phyloP scores from a whole-genome alignment of 2,797 vertebrate species.

The Enteromius thamalakanensis region DNA sequence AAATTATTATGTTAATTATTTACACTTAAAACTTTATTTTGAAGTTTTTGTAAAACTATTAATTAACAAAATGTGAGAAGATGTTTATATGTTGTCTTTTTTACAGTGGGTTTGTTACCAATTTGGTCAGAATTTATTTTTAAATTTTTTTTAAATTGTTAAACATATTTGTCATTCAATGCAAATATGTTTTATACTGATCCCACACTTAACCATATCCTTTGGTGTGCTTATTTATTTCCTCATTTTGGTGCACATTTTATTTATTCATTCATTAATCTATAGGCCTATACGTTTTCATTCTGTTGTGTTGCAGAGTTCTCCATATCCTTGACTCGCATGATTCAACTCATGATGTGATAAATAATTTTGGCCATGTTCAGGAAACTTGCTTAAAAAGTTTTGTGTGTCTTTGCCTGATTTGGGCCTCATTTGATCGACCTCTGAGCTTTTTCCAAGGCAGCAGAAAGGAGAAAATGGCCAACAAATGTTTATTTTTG shows the following conservation, averaged over 20 bases:
- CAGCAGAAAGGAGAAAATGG: conserved; percentile 39
- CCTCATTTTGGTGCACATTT: not conserved
- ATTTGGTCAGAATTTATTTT: not conserved
- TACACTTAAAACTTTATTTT: too few relatives aligned
- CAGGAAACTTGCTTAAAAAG: not conserved
- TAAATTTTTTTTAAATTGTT: not conserved
- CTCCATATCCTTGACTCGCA: not conserved
- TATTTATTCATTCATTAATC: not conserved
- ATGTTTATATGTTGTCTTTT: not conserved
- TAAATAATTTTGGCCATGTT: not conserved
- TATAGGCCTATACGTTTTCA: not conserved
- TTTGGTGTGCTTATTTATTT: not conserved
- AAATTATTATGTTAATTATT: not conserved
- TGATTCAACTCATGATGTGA: not conserved
- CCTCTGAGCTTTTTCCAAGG: conserved; percentile 35
- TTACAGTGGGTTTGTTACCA: not conserved
- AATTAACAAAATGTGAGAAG: not conserved
- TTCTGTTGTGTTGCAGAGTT: not conserved
- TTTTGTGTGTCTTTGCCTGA: conserved; percentile 1
- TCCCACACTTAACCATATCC: not conserved
- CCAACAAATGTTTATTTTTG: conserved; percentile 61
- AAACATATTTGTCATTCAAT: not conserved
- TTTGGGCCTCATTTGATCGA: conserved; percentile 25
- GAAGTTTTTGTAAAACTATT: too few relatives aligned
- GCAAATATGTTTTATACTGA: not conserved